A percentile compares a stretch with the other conserved stretches of the same genome.
Conservation (phyloP, 2,113 vertebrate genomes). For the Orthonyx spaldingii region DNA sequence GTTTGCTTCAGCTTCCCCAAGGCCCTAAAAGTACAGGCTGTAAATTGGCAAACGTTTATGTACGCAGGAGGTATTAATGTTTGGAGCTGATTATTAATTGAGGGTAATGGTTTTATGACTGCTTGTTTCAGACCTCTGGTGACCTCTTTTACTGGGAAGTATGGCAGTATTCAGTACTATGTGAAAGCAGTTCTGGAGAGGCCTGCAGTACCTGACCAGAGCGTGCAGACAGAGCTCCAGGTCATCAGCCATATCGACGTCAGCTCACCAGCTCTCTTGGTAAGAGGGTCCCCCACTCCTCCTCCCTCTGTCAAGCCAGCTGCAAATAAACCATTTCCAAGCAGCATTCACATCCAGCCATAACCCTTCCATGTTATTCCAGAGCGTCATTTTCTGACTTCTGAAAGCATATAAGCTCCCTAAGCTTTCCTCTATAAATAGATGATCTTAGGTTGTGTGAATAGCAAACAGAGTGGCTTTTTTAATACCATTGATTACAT, state of each 20-base stretch:
- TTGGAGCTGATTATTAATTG: neutral
- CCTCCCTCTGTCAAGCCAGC: neutral
- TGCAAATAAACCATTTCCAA: neutral
- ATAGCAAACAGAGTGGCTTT: constrained; percentile 50
- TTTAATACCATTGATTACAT: constrained; percentile 65
- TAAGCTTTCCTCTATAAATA: constrained; percentile 62
- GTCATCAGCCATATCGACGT: constrained; percentile 77
- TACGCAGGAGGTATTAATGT: neutral
- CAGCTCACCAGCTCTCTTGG: constrained; percentile 77
- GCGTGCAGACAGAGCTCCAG: constrained; percentile 74
- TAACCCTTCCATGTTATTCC: neutral
- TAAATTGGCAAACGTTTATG: neutral
- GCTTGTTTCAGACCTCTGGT: constrained; percentile 74
- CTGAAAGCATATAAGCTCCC: constrained; percentile 44
- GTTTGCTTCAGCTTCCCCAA: neutral
- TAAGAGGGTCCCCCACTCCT: constrained; percentile 42
- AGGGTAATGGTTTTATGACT: neutral
- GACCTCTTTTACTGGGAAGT: constrained; percentile 80
- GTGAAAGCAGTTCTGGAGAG: constrained; percentile 76
- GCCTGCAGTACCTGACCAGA: constrained; percentile 65
- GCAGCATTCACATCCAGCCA: neutral
- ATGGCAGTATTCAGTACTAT: constrained; percentile 77
- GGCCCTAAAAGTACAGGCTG: neutral
- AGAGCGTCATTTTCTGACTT: constrained; percentile 46
- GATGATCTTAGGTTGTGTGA: constrained; percentile 57